Evolutionary conservation across 2,113 vertebrate species (phyloP), one percentile per base, ranked within the genome.

Genomic region (Dermatemys mawii): DNA sequence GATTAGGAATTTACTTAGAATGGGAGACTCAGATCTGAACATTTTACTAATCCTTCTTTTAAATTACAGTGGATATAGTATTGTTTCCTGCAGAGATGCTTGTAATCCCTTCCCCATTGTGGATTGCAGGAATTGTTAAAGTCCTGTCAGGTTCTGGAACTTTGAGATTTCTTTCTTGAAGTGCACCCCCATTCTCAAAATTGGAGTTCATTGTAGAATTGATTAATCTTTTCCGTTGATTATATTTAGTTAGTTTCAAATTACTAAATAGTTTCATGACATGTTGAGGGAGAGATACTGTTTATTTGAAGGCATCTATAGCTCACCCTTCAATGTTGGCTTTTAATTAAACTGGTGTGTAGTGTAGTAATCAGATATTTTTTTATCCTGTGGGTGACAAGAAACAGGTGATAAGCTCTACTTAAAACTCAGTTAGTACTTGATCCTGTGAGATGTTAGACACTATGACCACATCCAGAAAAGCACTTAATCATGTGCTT

Each of bases 11-110:
- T 76, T 83, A 48, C 81, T 94, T 90, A 46, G 81, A 79, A 81
- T 95, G 51, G 70, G 90, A 90, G 90, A 88, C 82, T 90, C 49
- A 87, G 51, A 85, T 84, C 73, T 89, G 87, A 91, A 50, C 82
- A 78, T 5, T 27, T 27, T 88, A 55, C 49, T n/a, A 60, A 54
- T 75, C 75, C 80, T 97, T 90, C 27, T 84, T 94, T 89, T 89
- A 87, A 83, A 90, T 73, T 51, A 44, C 73, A 93, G 5, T 24
- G 57, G 35, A 38, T 80, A 3, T 44, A 38, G 75, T 54, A 41
- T 5, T 73, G 51, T 84, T 93, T 95, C 91, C 89, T 80, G 55
- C 53, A 73, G 78, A 87, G 35, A 84, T 80, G 35, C 38, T 91
- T 32, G 3, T 55, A 70, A 70, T 86, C 87, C 35, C 44, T 73